phyloP scores from a whole-genome alignment of 2,797 vertebrate genomes.

The Lepidocolaptes lacrymiger region DNA sequence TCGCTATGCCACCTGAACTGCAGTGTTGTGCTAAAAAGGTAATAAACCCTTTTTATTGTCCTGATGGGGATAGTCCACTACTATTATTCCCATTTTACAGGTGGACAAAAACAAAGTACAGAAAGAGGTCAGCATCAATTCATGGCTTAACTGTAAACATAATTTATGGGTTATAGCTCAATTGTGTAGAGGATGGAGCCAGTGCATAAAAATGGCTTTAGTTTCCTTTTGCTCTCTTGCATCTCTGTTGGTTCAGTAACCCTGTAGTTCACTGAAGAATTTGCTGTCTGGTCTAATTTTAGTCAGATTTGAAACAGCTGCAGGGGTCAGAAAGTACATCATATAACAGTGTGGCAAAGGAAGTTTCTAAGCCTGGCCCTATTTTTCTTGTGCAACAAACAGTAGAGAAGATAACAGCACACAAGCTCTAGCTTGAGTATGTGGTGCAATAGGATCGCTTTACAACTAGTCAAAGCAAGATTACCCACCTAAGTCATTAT shows the following conservation, averaged over 20 bases:
- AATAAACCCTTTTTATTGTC: not conserved
- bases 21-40: not conserved
- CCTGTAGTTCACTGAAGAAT: constrained; percentile 25
- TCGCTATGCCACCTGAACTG: not conserved
- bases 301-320: constrained; percentile 38
- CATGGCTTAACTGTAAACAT: not conserved
- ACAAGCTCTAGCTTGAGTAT: not conserved
- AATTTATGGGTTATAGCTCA: constrained; percentile 11
- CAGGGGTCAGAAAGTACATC: constrained; percentile 18
- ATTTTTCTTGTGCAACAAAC: not conserved
- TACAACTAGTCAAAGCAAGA: not conserved
- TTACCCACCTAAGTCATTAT: not conserved
- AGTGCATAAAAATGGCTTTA: not conserved
- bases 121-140: not conserved
- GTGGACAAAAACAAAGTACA: not conserved
- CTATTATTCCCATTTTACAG: not conserved
- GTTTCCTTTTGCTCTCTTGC: not conserved
- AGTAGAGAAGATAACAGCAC: not conserved
- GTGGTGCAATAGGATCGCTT: not conserved
- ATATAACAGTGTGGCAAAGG: not conserved
- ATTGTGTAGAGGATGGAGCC: not conserved
- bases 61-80: not conserved
- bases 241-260: constrained; percentile 19
- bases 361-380: not conserved
- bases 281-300: constrained; percentile 34